These are phyloP conservation scores for Ornithoptera alexandrae DNA, from an alignment of 2,888 invertebrate species.

Conservation along the genomic window DNA sequence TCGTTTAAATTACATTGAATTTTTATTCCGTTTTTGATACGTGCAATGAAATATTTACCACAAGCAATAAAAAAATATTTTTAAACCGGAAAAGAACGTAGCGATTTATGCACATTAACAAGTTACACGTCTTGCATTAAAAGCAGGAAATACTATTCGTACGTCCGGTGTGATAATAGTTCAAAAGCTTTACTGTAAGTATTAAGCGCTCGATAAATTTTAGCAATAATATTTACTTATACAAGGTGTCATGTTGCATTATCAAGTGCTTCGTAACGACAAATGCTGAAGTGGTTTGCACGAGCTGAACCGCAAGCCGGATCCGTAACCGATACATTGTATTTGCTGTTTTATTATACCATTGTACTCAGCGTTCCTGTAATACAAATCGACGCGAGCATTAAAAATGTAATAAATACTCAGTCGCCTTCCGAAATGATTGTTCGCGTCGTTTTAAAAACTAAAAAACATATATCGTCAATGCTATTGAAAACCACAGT, in stretches of 20 bases:
- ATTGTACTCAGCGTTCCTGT: slow-evolving; percentile 43
- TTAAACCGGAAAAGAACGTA: no score
- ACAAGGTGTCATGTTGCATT: slow-evolving; percentile 12
- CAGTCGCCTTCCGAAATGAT: slow-evolving; percentile 36
- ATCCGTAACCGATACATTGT: slow-evolving; percentile 31
- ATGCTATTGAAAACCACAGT: no score
- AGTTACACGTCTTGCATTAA: not conserved
- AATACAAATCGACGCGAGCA: slow-evolving; percentile 58
- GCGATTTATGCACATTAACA: no score
- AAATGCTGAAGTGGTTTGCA: slow-evolving; percentile 37
- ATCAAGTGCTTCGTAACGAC: not conserved
- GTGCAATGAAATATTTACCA: no score
- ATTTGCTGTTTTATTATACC: slow-evolving; percentile 35
- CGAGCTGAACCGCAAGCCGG: slow-evolving; percentile 44
- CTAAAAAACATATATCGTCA: no score
- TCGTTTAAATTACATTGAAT: no score
- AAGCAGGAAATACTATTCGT: not conserved
- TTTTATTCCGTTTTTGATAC: no score
- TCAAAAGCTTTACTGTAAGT: not conserved
- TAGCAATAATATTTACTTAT: not conserved
- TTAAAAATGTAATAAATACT: slow-evolving; percentile 48
- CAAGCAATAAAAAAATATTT: no score
- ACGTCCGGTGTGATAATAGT: not conserved
- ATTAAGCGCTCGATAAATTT: slow-evolving; percentile 5
- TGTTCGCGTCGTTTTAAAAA: not conserved